phyloP scores from a whole-genome alignment of 2,797 vertebrate species.

The Tokudaia muenninki region DNA sequence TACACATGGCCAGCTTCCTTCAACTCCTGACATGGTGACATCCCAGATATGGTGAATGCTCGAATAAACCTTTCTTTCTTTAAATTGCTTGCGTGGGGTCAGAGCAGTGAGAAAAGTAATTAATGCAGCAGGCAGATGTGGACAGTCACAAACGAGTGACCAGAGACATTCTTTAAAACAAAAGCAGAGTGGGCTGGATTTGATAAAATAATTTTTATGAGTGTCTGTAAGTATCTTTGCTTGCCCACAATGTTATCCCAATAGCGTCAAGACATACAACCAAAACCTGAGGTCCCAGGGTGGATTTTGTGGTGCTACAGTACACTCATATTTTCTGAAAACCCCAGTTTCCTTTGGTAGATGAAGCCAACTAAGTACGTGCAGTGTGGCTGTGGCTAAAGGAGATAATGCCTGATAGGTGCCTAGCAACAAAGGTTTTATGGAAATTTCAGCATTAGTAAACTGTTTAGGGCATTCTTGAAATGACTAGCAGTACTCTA shows the following conservation, averaged over 20 bases:
- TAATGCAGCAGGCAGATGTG: not conserved
- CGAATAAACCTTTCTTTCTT: not conserved
- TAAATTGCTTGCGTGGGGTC: not conserved
- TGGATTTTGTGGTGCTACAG: not conserved
- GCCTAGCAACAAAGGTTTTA: not conserved
- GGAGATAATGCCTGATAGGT: not conserved
- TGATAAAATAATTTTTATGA: not conserved
- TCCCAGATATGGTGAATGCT: not conserved
- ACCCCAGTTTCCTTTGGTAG: not conserved
- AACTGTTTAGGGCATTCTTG: not conserved
- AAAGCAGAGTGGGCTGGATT: not conserved
- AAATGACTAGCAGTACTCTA: not conserved
- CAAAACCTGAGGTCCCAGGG: not conserved
- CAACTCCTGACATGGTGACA: not conserved
- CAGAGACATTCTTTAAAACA: not conserved
- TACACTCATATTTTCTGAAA: not conserved
- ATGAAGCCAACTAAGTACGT: not conserved
- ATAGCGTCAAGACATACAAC: not conserved
- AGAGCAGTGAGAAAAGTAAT: not conserved
- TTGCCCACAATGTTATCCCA: constrained; percentile 5
- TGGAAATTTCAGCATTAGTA: not conserved
- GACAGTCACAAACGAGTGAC: constrained; percentile 36
- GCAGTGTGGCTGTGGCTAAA: not conserved
- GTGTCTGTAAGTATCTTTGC: not conserved
- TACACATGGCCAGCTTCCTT: not conserved